Evolutionary conservation across 2,113 vertebrate species (phyloP), one percentile per base, ranked within the genome.

Genomic region (Seriola dumerili): DNA sequence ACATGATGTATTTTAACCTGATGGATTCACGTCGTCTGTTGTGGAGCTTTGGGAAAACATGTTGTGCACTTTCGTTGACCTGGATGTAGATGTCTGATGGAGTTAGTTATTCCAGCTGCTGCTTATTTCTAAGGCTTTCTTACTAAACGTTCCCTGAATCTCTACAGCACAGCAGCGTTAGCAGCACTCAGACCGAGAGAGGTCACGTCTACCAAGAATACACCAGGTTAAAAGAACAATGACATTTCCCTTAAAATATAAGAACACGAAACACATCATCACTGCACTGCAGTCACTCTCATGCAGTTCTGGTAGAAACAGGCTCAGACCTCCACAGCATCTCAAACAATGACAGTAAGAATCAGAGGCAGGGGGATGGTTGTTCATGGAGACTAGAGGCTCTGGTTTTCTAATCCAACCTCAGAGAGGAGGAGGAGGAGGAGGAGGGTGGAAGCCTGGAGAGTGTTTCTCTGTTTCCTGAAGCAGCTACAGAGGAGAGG

Each of bases 391-490:
- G 63, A 42, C n/a, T 12, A 23, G 17, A 68, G n/a, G 34, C 63
- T 61, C 74, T 68, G 44, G 44, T 74, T 67, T 32, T 68, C 63
- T 74, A 52, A 81, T 74, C 71, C 54, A 59, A 66, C 11, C 48
- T 63, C 40, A 46, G 25, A 46, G 19, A 17, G 36, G 32, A 40
- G 46, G 65, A 12, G 8, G 29, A 65, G 29, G 29, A 29, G 29
- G 29, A 29, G 29, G 29, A 29, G 29, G 10, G 50, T 38, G 42
- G 3, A 71, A 17, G 34, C 52, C 50, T 11, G 4, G 13, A 42
- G 50, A 19, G 13, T 52, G 50, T 14, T 58, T 50, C 13, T 6
- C 25, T 25, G 8, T 21, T n/a, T 52, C 21, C 9, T 73, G 4
- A 19, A 72, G 69, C 3, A 71, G 54, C 13, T 58, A 29, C 4